Evolutionary conservation across 2,888 invertebrate genomes (phyloP).

Genomic region (Microctonus aethiopoides): DNA sequence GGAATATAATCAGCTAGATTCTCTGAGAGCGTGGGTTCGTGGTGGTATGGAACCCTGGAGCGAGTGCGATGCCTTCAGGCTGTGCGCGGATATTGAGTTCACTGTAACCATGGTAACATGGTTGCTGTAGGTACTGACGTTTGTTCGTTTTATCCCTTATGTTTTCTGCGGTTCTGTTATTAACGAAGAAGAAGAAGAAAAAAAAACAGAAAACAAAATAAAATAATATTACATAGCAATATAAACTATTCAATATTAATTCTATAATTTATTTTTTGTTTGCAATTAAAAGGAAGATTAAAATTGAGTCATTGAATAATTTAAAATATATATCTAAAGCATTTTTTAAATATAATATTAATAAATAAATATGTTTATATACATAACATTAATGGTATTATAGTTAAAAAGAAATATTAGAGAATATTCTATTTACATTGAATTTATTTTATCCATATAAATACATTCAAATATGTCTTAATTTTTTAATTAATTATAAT

Average conservation of each 20-base stretch:
- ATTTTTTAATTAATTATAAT: constrained; percentile 36
- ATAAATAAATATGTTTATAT: too few species aligned
- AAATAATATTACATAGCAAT: neutral
- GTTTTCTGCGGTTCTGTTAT: constrained; percentile 60
- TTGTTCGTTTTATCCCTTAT: constrained; percentile 64
- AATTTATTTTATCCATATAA: constrained; percentile 57
- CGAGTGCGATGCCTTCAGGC: constrained; percentile 50
- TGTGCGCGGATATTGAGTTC: constrained; percentile 65
- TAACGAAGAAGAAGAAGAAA: constrained; percentile 37
- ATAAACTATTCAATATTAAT: neutral
- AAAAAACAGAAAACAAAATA: neutral
- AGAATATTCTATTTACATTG: constrained; percentile 59
- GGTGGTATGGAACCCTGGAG: constrained; percentile 65
- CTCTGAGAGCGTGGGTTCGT: constrained; percentile 60
- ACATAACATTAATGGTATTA: too few species aligned
- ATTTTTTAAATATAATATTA: too few species aligned
- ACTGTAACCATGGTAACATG: constrained; percentile 63
- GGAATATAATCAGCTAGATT: constrained; percentile 66
- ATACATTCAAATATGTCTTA: constrained; percentile 59
- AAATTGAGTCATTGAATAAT: too few species aligned
- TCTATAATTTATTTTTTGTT: neutral
- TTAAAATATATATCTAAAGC: too few species aligned
- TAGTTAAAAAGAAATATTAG: neutral
- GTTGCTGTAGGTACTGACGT: constrained; percentile 56
- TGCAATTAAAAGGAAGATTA: too few species aligned